Percentiles rank a stretch among this genome's conserved stretches.
phyloP scores from a whole-genome alignment of 2,888 invertebrate genomes.

The Lasioglossum calceatum region DNA sequence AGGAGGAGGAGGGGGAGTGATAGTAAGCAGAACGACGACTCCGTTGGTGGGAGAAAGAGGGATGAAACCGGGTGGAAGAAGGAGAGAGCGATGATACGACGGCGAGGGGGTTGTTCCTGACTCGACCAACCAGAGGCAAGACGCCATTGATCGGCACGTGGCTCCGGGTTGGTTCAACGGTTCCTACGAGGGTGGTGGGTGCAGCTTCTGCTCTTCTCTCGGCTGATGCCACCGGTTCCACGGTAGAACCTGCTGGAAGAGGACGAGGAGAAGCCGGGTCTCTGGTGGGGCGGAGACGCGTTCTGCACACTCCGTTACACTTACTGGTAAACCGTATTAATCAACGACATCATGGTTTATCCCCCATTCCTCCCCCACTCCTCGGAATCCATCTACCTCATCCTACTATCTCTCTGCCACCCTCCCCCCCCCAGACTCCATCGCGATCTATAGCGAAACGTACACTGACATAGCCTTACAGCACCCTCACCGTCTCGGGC shows the following conservation, averaged over 20 bases:
- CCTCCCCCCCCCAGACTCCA: conserved; percentile 44
- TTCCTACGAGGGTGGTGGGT: conserved; percentile 66
- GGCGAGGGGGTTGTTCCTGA: conserved; percentile 79
- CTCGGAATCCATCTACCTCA: conserved; percentile 59
- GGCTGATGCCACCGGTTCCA: conserved; percentile 31
- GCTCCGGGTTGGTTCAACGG: conserved; percentile 79
- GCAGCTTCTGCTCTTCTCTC: conserved; percentile 56
- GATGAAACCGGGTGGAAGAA: not conserved
- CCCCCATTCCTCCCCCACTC: conserved; percentile 72
- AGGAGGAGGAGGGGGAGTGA: conserved; percentile 44
- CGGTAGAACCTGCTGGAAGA: conserved; percentile 34
- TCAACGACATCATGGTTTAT: conserved; percentile 84
- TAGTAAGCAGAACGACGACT: conserved; percentile 69
- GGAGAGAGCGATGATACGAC: conserved; percentile 53
- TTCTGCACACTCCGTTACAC: conserved; percentile 85
- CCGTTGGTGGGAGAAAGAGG: conserved; percentile 9
- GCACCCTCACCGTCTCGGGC: conserved; percentile 47
- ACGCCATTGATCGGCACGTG: conserved; percentile 85
- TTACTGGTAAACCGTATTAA: conserved; percentile 85
- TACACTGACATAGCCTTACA: conserved; percentile 66
- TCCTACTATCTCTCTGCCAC: conserved; percentile 41
- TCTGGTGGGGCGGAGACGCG: conserved; percentile 68
- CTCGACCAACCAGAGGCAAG: conserved; percentile 82
- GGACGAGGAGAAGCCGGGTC: conserved; percentile 43
- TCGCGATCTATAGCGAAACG: conserved; percentile 63